Evolutionary conservation across 2,888 invertebrate species (phyloP).

Genomic region (Pogonocherus hispidulus): DNA sequence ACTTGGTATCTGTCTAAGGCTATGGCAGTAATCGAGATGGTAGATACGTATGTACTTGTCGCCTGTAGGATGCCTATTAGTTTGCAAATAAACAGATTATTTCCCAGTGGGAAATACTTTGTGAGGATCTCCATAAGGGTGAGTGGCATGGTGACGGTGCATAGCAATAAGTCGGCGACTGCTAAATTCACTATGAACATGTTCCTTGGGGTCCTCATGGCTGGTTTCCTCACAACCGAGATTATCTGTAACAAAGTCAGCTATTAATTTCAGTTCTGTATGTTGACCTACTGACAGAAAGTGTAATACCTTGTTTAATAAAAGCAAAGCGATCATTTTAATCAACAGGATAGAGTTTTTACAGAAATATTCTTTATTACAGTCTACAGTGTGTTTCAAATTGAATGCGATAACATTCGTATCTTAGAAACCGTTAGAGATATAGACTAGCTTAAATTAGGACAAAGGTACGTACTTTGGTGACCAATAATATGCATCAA

Average conservation of each 20-base stretch:
- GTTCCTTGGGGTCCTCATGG: slow-evolving; percentile 93
- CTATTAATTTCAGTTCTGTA: too few species aligned
- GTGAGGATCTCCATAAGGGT: slow-evolving; percentile 89
- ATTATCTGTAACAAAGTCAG: slow-evolving; percentile 65
- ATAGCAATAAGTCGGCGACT: slow-evolving; percentile 86
- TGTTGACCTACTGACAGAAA: too few species aligned
- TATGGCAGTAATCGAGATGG: slow-evolving; percentile 94
- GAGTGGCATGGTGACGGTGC: slow-evolving; percentile 91
- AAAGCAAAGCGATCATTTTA: too few species aligned
- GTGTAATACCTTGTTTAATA: too few species aligned
- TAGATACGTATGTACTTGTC: slow-evolving; percentile 92
- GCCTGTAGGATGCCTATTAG: slow-evolving; percentile 90
- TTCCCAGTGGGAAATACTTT: slow-evolving; percentile 89
- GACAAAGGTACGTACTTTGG: too few species aligned
- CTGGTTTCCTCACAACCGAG: slow-evolving; percentile 84
- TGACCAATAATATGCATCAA: too few species aligned
- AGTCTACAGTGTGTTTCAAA: too few species aligned
- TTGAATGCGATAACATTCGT: too few species aligned
- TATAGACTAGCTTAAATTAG: too few species aligned
- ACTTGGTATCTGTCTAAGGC: slow-evolving; percentile 88
- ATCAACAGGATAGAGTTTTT: too few species aligned
- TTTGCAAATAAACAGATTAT: slow-evolving; percentile 84
- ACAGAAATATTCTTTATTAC: too few species aligned
- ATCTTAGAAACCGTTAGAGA: too few species aligned
- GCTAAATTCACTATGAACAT: slow-evolving; percentile 94